These are phyloP conservation scores for Caenorhabditis drosophilae DNA, from an alignment of 2,888 invertebrate genomes.

Conservation along the genomic window DNA sequence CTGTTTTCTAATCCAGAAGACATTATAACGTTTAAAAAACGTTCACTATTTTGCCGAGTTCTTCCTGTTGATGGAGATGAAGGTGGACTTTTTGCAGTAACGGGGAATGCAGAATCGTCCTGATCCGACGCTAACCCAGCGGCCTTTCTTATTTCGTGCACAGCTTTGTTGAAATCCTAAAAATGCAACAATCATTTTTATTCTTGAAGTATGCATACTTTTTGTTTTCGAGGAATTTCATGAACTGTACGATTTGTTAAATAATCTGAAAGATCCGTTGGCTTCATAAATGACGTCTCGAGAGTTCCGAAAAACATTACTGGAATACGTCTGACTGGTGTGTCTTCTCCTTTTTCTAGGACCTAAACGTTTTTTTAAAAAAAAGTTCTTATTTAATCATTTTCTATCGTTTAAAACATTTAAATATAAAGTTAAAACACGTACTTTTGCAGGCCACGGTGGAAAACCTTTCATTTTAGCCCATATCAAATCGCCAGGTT, in stretches of 20 bases:
- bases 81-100: constrained; percentile 26
- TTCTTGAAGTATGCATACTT: too few relatives aligned
- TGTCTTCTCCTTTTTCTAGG: constrained; percentile 38
- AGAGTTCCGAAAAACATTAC: constrained; percentile 66
- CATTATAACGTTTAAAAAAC: constrained; percentile 26
- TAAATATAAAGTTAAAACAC: not conserved
- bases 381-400: too few relatives aligned
- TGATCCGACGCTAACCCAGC: constrained; percentile 41
- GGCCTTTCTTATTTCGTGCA: constrained; percentile 57
- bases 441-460: constrained; percentile 91
- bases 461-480: constrained; percentile 95
- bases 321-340: constrained; percentile 45
- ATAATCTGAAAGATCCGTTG: constrained; percentile 55
- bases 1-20: constrained; percentile 2
- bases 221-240: constrained; percentile 57
- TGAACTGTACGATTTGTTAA: constrained; percentile 31
- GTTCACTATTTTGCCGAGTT: constrained; percentile 15
- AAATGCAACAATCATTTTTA: too few relatives aligned
- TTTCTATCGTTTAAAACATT: not conserved
- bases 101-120: constrained; percentile 30
- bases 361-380: too few relatives aligned
- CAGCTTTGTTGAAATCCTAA: constrained; percentile 59
- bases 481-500: constrained; percentile 78
- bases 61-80: constrained; percentile 18
- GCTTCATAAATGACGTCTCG: constrained; percentile 64